Conservation (phyloP, 2,113 vertebrate species). For the Crocuta crocuta region DNA sequence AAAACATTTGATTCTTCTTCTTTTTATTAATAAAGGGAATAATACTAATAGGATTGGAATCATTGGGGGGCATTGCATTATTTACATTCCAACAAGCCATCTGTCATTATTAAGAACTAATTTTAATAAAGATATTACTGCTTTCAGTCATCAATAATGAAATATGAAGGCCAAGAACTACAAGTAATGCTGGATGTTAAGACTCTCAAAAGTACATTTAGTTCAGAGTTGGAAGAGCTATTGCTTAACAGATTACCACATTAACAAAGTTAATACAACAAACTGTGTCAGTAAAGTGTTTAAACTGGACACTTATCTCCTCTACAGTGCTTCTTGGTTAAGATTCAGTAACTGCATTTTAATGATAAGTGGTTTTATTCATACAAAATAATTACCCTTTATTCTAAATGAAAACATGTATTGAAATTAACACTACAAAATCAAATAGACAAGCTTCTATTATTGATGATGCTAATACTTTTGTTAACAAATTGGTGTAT, state of each 20-base stretch:
- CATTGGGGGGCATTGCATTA: background rate
- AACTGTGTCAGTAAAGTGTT: background rate
- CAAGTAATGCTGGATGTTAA: constrained; percentile 46
- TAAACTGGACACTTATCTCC: background rate
- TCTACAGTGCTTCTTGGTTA: background rate
- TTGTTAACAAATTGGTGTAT: constrained; percentile 56
- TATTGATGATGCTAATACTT: constrained; percentile 63
- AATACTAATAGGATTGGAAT: background rate
- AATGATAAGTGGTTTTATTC: constrained; percentile 52
- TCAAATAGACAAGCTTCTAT: background rate
- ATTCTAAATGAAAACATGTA: constrained; percentile 43
- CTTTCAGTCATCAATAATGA: constrained; percentile 36
- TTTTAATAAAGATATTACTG: background rate
- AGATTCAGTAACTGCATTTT: background rate
- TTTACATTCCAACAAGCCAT: background rate
- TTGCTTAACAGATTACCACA: background rate
- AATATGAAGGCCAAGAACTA: background rate
- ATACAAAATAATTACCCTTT: constrained; percentile 17
- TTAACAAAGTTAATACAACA: constrained; percentile 33
- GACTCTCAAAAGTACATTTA: background rate
- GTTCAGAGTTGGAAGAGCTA: background rate
- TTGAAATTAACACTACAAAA: constrained; percentile 21
- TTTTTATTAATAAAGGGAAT: background rate
- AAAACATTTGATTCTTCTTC: background rate
- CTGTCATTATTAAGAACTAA: background rate